Evolutionary conservation across 2,113 vertebrate genomes (phyloP).

Genomic region (Heloderma charlesbogerti): DNA sequence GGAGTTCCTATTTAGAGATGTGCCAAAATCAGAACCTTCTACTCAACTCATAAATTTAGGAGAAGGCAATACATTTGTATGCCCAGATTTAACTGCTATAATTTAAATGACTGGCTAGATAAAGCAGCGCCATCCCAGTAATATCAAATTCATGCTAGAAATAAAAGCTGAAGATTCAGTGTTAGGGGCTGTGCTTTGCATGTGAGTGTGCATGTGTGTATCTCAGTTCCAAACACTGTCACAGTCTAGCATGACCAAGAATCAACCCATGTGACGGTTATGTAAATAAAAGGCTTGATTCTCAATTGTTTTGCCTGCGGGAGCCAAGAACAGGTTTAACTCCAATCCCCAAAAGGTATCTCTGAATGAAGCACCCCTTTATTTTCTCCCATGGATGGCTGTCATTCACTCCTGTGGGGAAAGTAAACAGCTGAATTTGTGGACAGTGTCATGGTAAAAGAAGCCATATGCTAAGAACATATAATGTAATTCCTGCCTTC

Average conservation of each 20-base stretch:
- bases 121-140: neutral
- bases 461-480: neutral
- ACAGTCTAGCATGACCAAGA: neutral
- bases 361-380: neutral
- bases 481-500: neutral
- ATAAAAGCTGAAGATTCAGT: neutral
- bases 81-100: conserved; percentile 2
- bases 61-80: conserved; percentile 16
- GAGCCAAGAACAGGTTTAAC: neutral
- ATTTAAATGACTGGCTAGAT: conserved; percentile 17
- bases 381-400: neutral
- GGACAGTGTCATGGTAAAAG: neutral
- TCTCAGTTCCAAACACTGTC: neutral
- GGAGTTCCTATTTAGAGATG: neutral
- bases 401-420: neutral
- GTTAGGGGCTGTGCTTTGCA: neutral
- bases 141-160: neutral
- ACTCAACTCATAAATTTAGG: conserved; percentile 43
- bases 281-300: neutral
- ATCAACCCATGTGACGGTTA: neutral
- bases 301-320: neutral
- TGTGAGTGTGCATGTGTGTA: neutral
- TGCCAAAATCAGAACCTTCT: neutral
- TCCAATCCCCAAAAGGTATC: neutral
- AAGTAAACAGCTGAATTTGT: neutral